Conservation (phyloP, 2,797 vertebrate species). For the Anniella stebbinsi region DNA sequence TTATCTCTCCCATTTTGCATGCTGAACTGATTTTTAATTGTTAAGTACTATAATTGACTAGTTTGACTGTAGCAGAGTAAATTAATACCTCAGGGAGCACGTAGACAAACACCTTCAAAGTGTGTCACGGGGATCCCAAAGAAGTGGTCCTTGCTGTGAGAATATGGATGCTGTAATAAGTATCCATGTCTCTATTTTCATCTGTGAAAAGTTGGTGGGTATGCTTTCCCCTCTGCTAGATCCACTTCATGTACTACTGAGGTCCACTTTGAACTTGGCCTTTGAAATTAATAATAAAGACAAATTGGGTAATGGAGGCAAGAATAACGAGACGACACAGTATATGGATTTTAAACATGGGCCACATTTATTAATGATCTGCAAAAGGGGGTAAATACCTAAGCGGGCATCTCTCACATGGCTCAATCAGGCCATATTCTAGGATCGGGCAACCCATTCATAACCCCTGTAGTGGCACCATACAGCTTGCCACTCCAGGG, state of each 20-base stretch:
- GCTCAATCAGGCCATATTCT: too few relatives aligned
- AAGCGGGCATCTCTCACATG: too few relatives aligned
- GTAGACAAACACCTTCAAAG: not conserved
- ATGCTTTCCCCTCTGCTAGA: not conserved
- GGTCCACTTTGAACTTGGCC: not conserved
- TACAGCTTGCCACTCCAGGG: too few relatives aligned
- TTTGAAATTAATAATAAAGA: not conserved
- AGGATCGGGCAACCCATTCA: too few relatives aligned
- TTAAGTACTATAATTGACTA: not conserved
- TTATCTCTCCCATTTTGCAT: not conserved
- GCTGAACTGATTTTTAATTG: not conserved
- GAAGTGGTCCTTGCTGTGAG: not conserved
- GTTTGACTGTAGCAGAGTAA: not conserved
- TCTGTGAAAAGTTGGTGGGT: not conserved
- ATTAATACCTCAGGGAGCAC: not conserved
- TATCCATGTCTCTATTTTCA: not conserved
- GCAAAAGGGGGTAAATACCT: too few relatives aligned
- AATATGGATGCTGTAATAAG: not conserved
- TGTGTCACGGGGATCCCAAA: not conserved
- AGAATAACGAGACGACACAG: too few relatives aligned
- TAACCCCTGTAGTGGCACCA: too few relatives aligned
- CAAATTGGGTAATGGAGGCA: too few relatives aligned
- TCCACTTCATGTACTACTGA: not conserved
- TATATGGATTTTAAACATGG: too few relatives aligned
- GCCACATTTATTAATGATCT: too few relatives aligned